Percentiles rank a stretch among this genome's conserved stretches.
phyloP scores from a whole-genome alignment of 2,797 vertebrate species.

The Ciconia nigra region DNA sequence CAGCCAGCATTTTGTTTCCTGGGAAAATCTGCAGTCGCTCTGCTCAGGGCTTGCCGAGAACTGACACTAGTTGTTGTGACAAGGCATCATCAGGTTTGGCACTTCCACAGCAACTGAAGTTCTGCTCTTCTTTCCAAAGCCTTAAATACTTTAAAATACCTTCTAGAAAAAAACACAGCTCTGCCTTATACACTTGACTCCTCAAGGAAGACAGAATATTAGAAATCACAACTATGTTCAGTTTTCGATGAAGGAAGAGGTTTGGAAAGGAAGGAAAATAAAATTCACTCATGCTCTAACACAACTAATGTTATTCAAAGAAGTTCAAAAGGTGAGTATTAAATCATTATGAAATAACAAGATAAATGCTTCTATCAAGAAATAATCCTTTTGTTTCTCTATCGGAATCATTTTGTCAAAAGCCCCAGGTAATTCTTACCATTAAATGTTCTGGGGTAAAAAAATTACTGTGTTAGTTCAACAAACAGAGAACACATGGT shows the following conservation, averaged over 20 bases:
- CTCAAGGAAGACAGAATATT: neutral
- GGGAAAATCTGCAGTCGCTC: neutral
- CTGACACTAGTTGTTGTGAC: slow-evolving; percentile 16
- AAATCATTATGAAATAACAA: neutral
- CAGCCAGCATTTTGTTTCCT: slow-evolving; percentile 1
- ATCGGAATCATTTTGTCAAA: neutral
- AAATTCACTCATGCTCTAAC: neutral
- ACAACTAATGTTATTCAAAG: neutral
- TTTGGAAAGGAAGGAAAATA: neutral
- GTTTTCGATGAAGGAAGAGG: neutral
- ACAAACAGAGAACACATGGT: neutral
- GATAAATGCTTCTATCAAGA: neutral
- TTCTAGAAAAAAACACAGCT: neutral
- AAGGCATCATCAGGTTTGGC: neutral
- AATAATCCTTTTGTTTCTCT: neutral
- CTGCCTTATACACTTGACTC: neutral
- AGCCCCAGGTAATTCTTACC: neutral
- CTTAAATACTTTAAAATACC: neutral
- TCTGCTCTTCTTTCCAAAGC: neutral
- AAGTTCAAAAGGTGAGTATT: neutral
- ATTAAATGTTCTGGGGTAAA: neutral
- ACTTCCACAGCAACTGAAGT: slow-evolving; percentile 1
- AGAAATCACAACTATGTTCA: neutral
- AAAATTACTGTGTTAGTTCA: neutral
- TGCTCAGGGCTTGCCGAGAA: neutral